Conservation (phyloP, 2,888 invertebrate genomes). For the Cylindroiulus punctatus region DNA sequence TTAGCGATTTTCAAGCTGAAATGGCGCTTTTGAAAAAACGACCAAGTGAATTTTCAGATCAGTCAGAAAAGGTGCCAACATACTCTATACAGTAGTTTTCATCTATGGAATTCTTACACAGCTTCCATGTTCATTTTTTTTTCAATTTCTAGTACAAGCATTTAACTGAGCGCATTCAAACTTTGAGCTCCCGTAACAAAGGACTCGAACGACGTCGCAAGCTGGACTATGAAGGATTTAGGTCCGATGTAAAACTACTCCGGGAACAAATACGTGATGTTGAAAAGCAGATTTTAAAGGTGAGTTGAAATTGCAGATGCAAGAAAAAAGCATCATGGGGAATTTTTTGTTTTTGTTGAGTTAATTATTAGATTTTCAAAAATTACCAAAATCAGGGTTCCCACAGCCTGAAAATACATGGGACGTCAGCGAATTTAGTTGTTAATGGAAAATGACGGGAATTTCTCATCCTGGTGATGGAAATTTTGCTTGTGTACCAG, state of each 20-base stretch:
- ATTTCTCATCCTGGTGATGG: too few species aligned
- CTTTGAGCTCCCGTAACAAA: constrained; percentile 66
- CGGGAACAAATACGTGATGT: constrained; percentile 63
- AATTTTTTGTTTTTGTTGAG: too few species aligned
- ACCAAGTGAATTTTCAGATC: background rate
- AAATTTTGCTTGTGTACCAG: too few species aligned
- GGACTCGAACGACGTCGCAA: constrained; percentile 66
- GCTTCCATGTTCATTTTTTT: background rate
- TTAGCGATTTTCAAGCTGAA: background rate
- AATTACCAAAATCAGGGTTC: too few species aligned
- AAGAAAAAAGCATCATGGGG: background rate
- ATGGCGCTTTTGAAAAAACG: background rate
- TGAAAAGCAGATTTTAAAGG: constrained; percentile 53
- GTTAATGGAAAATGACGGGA: too few species aligned
- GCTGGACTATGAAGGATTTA: constrained; percentile 67
- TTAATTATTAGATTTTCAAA: too few species aligned
- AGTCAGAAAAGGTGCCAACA: background rate
- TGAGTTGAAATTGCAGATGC: background rate
- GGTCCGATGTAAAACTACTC: constrained; percentile 66
- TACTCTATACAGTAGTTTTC: background rate
- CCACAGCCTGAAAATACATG: too few species aligned
- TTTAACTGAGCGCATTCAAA: constrained; percentile 64
- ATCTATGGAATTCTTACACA: background rate
- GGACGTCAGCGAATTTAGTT: too few species aligned
- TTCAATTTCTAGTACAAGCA: constrained; percentile 37